Evolutionary conservation across 2,113 vertebrate species (phyloP), one percentile per base, ranked within the genome.

Genomic region (Lasiurus borealis): DNA sequence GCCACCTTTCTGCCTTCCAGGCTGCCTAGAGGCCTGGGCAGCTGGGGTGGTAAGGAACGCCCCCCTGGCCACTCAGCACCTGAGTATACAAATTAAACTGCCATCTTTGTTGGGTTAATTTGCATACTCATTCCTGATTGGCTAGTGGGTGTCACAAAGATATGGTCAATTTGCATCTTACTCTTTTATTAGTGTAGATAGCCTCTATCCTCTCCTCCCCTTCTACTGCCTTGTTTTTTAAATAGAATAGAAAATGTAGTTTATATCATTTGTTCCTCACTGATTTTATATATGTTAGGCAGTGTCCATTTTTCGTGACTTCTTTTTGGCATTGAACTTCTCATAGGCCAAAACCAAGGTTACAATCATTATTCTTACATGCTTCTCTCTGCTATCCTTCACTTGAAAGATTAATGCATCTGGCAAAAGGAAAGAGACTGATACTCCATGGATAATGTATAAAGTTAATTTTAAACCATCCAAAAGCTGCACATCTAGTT

Each of bases 391-490:
- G 48, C 23, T 72, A 9, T 54, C 66, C 85, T 68, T 68, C 13
- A 8, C 14, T 80, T 83, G 11, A 18, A 80, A 66, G 71, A 68
- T 34, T 62, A 96, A 88, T 73, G 71, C 76, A 83, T n/a, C 40
- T 57, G 23, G 76, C 59, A 85, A 96, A 44, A 73, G 75, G 57
- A 75, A 23, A 64, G 73, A 9, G 88, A 36, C 11, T 29, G 16
- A 86, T 21, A 8, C 62, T 89, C 94, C 84, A 87, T 12, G 80
- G 11, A 46, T 71, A 68, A 80, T 9, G 29, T 36, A 81, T 80
- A 72, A 91, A 91, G 81, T 94, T 93, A 82, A 83, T n/a, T 64
- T 83, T 19, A 90, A 93, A 85, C 85, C 29, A 88, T 52, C 15
- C 16, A 77, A 64, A 92, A 50, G 50, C 62, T 96, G 44, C 57